A percentile compares a stretch with the other conserved stretches of the same genome.
Conservation (phyloP, 2,113 vertebrate genomes). For the Hippocampus comes region DNA sequence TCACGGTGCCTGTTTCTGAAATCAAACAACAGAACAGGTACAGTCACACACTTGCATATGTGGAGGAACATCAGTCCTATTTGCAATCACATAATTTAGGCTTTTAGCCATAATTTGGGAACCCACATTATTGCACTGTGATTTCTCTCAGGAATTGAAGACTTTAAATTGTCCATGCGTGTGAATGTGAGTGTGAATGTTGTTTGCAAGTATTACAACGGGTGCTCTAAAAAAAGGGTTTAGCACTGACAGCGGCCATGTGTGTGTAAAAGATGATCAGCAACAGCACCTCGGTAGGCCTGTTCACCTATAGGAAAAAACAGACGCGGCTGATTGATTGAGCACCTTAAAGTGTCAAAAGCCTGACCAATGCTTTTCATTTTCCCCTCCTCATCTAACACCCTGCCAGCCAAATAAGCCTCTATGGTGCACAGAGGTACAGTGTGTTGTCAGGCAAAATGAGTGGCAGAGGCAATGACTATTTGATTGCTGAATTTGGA, state of each 20-base stretch:
- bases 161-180: too few relatives aligned
- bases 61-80: not conserved
- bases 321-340: slow-evolving; percentile 40
- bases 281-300: slow-evolving; percentile 2
- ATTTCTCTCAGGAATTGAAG: not conserved
- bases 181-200: too few relatives aligned
- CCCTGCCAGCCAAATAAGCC: slow-evolving; percentile 42
- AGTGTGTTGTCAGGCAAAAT: not conserved
- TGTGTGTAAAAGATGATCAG: slow-evolving; percentile 8
- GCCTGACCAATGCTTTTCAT: slow-evolving; percentile 27
- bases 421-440: not conserved
- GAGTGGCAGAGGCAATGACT: not conserved
- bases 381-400: slow-evolving; percentile 33
- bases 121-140: not conserved
- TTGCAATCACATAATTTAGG: not conserved
- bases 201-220: not conserved
- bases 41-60: not conserved
- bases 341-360: slow-evolving; percentile 38
- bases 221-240: not conserved
- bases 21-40: slow-evolving; percentile 10
- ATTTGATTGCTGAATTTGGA: slow-evolving; percentile 33
- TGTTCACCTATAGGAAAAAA: slow-evolving; percentile 26
- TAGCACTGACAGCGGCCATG: not conserved
- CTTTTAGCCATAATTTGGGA: not conserved
- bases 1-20: slow-evolving; percentile 79